These are phyloP conservation scores for Lagorchestes hirsutus DNA, from an alignment of 2,797 vertebrate genomes.

Conservation along the genomic window DNA sequence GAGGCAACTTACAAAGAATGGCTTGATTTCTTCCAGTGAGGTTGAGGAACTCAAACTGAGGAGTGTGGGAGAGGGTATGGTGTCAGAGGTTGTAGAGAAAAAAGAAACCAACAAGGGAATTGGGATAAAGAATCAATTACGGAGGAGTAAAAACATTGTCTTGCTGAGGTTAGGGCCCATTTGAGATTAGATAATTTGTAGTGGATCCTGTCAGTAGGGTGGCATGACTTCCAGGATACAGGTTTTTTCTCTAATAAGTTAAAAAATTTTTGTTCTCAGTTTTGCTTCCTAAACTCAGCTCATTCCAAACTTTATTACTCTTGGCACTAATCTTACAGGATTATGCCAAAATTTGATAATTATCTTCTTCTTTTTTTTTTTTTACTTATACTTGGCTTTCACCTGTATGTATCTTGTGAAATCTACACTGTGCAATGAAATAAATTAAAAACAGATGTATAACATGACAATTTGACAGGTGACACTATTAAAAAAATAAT, in stretches of 20 bases:
- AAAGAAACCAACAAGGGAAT: neutral
- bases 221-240: neutral
- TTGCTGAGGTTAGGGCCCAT: neutral
- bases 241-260: neutral
- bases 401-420: neutral
- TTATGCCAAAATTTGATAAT: neutral
- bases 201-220: neutral
- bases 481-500: neutral
- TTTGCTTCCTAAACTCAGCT: neutral
- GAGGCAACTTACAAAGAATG: neutral
- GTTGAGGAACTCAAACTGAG: neutral
- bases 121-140: neutral
- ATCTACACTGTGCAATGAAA: neutral
- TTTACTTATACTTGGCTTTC: neutral
- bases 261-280: neutral
- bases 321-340: neutral
- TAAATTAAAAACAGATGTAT: neutral
- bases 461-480: neutral
- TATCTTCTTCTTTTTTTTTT: neutral
- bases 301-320: neutral
- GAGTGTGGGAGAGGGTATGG: neutral
- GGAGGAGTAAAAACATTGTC: neutral
- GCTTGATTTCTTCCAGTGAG: neutral
- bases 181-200: neutral
- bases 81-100: neutral